Evolutionary conservation across 2,888 invertebrate genomes (phyloP).

Genomic region (Agrochola lychnidis): DNA sequence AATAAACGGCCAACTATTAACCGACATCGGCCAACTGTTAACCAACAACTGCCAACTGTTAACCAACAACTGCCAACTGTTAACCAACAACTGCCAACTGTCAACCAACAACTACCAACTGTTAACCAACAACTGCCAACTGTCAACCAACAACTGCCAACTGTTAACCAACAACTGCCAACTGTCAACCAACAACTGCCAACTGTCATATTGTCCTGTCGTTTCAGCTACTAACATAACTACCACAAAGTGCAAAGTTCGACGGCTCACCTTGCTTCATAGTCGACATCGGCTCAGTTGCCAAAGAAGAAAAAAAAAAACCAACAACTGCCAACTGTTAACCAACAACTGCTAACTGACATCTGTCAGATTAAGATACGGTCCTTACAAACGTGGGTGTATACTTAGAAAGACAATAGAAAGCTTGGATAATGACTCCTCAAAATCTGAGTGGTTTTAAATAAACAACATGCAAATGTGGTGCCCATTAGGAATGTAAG

Average conservation of each 20-base stretch:
- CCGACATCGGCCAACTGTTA: background rate
- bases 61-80: too few species aligned
- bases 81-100: too few species aligned
- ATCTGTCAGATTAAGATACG: background rate
- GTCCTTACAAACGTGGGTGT: background rate
- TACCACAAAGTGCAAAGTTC: too few species aligned
- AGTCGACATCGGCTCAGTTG: too few species aligned
- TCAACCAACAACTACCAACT: too few species aligned
- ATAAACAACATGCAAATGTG: slow-evolving; percentile 19
- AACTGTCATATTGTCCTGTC: too few species aligned
- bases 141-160: too few species aligned
- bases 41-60: background rate
- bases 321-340: background rate
- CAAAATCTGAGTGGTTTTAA: slow-evolving; percentile 11
- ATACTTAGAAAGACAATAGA: slow-evolving; percentile 26
- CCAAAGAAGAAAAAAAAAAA: background rate
- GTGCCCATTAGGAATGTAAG: slow-evolving; percentile 2
- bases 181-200: too few species aligned
- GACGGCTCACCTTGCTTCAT: too few species aligned
- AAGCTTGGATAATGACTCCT: slow-evolving; percentile 12
- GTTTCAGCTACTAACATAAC: too few species aligned
- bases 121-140: too few species aligned
- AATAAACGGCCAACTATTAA: background rate
- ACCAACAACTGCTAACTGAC: background rate
- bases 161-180: too few species aligned